Base-by-base conservation (phyloP, 2,888 invertebrate genomes). In the Protophormia terraenovae region DNA sequence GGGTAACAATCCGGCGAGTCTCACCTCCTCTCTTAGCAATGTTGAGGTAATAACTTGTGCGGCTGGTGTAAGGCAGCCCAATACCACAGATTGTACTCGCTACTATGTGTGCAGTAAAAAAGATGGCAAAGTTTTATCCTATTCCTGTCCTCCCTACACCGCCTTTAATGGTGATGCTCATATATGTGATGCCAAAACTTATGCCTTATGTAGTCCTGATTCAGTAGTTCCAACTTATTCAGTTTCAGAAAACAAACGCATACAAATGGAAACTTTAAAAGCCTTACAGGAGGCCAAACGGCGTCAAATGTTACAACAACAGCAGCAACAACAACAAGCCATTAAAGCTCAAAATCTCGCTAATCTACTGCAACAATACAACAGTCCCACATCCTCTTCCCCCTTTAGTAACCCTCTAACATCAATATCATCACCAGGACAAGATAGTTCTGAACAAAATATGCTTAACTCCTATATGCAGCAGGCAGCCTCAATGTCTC, bases 101-200 rank as follows among this genome's bases (percentile, higher is more conserved):
- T 94, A 94, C 84, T 94, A 93, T 85, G 93, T 93, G 0, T 94
- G 94, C 87, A 93, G 93, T 86, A 92, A 92, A 29, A 92, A 91
- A 83, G 92, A 91, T 67, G 92, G 93, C 7, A 90, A 90, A 35
- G 90, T 93, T 0, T 87, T 92, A 5, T 92, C 93, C 19, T 94
- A 93, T 87, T 90, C 92, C 1, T 94, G 94, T 85, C 94, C 94
- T 0, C 89, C 90, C 1, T 92, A 91, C 50, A 94, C 94, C 0
- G 94, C 92, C 0, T 94, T 94, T 85, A 94, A 94, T 87, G 87
- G 90, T 32, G 90, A 91, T 38, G 91, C 91, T 3, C 91, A 93
- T 78, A 91, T 93, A 3, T 94, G 94, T 75, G 94, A 94, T 86
- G 90, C 91, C 0, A 89, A 89, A 22, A 92, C 92, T 0, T 93